Percentiles rank a stretch among this genome's conserved stretches.
These are phyloP conservation scores for Stratiolaelaps scimitus DNA, from an alignment of 1,140 invertebrate genomes.

Conservation along the genomic window DNA sequence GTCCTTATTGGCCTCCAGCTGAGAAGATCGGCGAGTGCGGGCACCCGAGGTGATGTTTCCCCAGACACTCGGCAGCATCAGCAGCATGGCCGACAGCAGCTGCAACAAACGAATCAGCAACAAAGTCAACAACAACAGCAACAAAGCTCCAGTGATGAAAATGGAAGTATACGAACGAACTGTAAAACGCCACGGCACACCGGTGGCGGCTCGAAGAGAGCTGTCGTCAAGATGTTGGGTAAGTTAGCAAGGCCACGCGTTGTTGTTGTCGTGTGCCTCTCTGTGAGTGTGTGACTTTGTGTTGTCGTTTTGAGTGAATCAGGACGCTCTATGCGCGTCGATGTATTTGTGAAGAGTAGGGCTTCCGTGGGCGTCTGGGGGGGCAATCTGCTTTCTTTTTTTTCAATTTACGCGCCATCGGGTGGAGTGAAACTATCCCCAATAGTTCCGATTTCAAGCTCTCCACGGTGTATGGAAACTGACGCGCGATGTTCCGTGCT, in stretches of 20 bases:
- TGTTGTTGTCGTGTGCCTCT: too few species aligned
- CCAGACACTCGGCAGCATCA: constrained; percentile 29
- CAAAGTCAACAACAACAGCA: constrained; percentile 31
- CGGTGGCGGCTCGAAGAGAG: constrained; percentile 38
- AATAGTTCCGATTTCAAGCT: too few species aligned
- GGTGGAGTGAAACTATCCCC: too few species aligned
- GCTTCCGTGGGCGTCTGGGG: too few species aligned
- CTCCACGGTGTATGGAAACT: too few species aligned
- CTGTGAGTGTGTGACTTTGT: too few species aligned
- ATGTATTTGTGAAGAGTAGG: too few species aligned
- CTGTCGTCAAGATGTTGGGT: constrained; percentile 55
- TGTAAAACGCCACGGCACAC: constrained; percentile 13
- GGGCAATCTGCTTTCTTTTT: too few species aligned
- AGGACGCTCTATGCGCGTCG: too few species aligned
- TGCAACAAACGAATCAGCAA: constrained; percentile 19
- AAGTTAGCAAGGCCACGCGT: constrained; percentile 41
- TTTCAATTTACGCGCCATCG: too few species aligned
- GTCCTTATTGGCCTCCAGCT: constrained; percentile 62
- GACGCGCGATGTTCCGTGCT: too few species aligned
- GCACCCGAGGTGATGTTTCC: constrained; percentile 12
- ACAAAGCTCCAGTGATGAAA: constrained; percentile 30
- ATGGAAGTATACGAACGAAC: constrained; percentile 41
- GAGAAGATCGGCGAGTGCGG: constrained; percentile 45
- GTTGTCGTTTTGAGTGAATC: too few species aligned
- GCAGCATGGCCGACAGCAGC: constrained; percentile 22